Evolutionary conservation across 2,797 vertebrate genomes (phyloP).

Genomic region (Trematomus bernacchii): DNA sequence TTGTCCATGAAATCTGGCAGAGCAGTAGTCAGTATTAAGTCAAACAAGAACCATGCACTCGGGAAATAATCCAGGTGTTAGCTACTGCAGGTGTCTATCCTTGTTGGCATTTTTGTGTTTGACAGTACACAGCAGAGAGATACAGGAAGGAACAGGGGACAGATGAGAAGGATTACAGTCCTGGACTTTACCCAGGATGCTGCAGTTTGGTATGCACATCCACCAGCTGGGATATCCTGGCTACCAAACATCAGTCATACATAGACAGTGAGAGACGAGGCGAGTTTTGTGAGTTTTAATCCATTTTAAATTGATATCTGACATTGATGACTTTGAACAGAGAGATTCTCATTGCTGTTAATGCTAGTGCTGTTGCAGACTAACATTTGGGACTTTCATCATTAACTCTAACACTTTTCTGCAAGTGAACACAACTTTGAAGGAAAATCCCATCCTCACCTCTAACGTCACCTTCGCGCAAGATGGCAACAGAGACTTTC

Average conservation of each 20-base stretch:
- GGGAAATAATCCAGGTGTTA: slow-evolving; percentile 58
- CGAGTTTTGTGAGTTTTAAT: slow-evolving; percentile 23
- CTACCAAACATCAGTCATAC: slow-evolving; percentile 52
- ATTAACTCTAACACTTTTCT: slow-evolving; percentile 28
- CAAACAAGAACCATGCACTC: slow-evolving; percentile 39
- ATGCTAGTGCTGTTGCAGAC: slow-evolving; percentile 33
- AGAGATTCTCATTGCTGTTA: slow-evolving; percentile 11
- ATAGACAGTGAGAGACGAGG: slow-evolving; percentile 14
- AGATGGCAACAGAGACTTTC: slow-evolving; percentile 46
- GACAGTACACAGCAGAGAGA: slow-evolving; percentile 29
- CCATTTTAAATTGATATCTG: slow-evolving; percentile 33
- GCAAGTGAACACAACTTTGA: slow-evolving; percentile 29
- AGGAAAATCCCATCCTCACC: slow-evolving; percentile 33
- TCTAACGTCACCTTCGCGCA: slow-evolving; percentile 29
- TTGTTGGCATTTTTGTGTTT: slow-evolving; percentile 35
- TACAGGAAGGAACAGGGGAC: slow-evolving; percentile 29
- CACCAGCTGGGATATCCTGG: slow-evolving; percentile 43
- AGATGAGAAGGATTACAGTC: slow-evolving; percentile 37
- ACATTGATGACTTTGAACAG: slow-evolving; percentile 27
- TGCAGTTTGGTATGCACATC: slow-evolving; percentile 58
- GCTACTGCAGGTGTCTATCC: slow-evolving; percentile 11
- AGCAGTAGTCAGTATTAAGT: slow-evolving; percentile 21
- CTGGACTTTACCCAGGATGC: slow-evolving; percentile 26
- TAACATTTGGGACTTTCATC: slow-evolving; percentile 47
- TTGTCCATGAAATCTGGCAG: slow-evolving; percentile 28